Base-by-base conservation (phyloP, 2,888 invertebrate genomes). In the Trachelus stipa region DNA sequence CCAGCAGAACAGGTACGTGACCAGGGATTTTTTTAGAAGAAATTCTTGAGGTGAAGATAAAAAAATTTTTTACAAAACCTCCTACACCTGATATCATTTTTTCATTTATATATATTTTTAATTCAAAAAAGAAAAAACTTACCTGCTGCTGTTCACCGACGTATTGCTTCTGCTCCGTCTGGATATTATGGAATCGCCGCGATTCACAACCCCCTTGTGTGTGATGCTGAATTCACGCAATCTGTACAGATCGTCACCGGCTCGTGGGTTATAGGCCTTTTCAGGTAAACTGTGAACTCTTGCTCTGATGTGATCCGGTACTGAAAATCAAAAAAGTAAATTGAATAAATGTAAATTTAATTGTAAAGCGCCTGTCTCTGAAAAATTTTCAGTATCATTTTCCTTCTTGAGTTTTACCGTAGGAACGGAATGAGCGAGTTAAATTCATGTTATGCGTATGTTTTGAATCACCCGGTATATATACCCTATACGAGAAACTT, bases 101-200 rank as follows among this genome's bases (percentile, higher is more conserved):
- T 76, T 35, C 9, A 12, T 68, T 30, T 34, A 30, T 30, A 2
- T 34, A 33, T 69, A 35, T 69, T 37, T 68, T 11, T 76, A 12
- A 12, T 71, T 34, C 30, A 12, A 73, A 73, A 73, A 73, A 76
- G 1, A 23, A 56, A 56, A 56, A 56, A 87, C 92, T 92, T 91
- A 96, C 96, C 95, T 95, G 93, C 96, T 97, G 74, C 90, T 90
- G 90, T 97, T 97, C 88, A 97, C 97, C 79, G 97, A 97, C 4
- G 97, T 97, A 87, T 97, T 97, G 83, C 97, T 97, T 71, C 96
- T 94, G 79, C 97, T 97, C 69, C 97, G 93, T 12, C 97, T 93
- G 84, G 96, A 96, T 90, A 97, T 96, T 86, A 97, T 96, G 78
- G 96, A 96, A 92, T 97, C 97, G 0, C 97, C 97, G 84, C 97